These are phyloP conservation scores for Selene dorsalis DNA, from an alignment of 2,797 vertebrate genomes.

Conservation along the genomic window DNA sequence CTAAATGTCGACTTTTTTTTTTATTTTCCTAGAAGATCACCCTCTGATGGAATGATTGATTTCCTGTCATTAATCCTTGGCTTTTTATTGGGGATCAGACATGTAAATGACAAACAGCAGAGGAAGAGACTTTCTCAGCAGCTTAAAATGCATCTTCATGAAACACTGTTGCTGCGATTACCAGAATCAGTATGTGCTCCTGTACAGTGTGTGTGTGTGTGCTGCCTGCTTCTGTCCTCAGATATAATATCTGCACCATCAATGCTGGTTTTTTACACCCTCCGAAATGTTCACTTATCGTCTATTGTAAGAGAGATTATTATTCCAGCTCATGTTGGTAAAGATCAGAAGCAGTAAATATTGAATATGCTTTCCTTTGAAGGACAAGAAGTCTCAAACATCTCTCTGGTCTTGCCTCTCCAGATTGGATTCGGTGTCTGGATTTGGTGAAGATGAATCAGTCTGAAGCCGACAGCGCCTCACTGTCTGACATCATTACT, in stretches of 20 bases:
- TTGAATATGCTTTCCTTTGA: neutral
- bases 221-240: too few species aligned
- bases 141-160: neutral
- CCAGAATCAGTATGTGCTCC: too few species aligned
- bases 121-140: neutral
- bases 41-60: neutral
- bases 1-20: neutral
- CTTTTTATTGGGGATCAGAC: neutral
- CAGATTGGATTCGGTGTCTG: neutral
- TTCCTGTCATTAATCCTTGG: neutral
- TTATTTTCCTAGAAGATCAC: neutral
- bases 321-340: neutral
- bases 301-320: neutral
- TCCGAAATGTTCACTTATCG: neutral
- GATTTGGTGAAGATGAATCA: slow-evolving; percentile 11
- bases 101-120: neutral
- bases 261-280: too few species aligned
- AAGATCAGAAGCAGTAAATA: too few species aligned
- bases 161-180: too few species aligned
- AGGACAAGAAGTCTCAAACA: neutral
- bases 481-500: fast-evolving
- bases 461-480: neutral
- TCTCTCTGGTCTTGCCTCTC: neutral
- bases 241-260: too few species aligned
- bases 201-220: too few species aligned